These are phyloP conservation scores for Leucopsar rothschildi DNA, from an alignment of 2,113 vertebrate species.

Conservation along the genomic window DNA sequence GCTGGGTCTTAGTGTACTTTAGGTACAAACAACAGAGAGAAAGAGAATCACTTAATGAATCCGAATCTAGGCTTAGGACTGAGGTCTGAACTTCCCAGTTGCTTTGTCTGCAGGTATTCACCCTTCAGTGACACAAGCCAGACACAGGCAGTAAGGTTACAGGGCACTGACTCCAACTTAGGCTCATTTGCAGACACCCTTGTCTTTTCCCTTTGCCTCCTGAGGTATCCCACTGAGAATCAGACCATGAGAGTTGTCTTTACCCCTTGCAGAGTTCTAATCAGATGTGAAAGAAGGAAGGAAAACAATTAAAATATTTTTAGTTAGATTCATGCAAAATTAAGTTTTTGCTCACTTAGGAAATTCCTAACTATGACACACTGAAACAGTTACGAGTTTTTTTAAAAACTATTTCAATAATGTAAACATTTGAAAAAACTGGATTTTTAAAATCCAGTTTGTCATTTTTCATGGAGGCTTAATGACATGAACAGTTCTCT, in stretches of 20 bases:
- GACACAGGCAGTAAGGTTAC: background rate
- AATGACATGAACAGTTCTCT: background rate
- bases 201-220: background rate
- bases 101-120: conserved; percentile 2
- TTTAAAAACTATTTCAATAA: background rate
- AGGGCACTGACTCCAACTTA: background rate
- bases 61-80: background rate
- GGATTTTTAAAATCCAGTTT: conserved; percentile 27
- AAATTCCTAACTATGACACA: background rate
- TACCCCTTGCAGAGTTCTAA: background rate
- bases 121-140: background rate
- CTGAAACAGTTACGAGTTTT: background rate
- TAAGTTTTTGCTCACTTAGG: background rate
- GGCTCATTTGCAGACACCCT: background rate
- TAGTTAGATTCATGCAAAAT: background rate
- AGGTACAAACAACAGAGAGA: background rate
- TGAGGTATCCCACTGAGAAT: background rate
- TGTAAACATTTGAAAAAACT: background rate
- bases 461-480: conserved; percentile 11
- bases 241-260: background rate
- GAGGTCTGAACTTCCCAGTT: background rate
- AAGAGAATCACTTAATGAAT: background rate
- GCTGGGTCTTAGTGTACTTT: background rate
- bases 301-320: background rate
- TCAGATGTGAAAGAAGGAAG: background rate